Conservation (phyloP, 2,888 invertebrate species). For the Leucophenga montana region DNA sequence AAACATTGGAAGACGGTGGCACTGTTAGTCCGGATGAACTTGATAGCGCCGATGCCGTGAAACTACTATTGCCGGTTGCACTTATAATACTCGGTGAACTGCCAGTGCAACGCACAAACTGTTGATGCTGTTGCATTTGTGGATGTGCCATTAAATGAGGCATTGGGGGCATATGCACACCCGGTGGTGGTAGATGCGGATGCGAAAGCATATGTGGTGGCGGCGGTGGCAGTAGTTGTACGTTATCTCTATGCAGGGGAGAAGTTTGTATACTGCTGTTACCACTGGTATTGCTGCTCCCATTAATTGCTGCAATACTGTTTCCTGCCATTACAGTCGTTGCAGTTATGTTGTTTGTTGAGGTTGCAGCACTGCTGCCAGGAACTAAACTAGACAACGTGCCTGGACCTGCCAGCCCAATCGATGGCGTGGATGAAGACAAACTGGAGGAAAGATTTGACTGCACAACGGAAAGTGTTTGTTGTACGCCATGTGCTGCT, state of each 20-base stretch:
- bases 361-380: constrained; percentile 28
- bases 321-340: constrained; percentile 34
- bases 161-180: constrained; percentile 34
- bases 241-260: constrained; percentile 46
- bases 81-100: constrained; percentile 73
- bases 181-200: constrained; percentile 48
- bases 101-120: constrained; percentile 71
- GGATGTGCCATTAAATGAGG: constrained; percentile 53
- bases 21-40: constrained; percentile 37
- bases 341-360: constrained; percentile 37
- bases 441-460: background rate
- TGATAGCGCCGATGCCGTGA: constrained; percentile 43
- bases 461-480: constrained; percentile 13
- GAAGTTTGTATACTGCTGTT: constrained; percentile 44
- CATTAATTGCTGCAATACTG: background rate
- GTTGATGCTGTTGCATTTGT: constrained; percentile 70
- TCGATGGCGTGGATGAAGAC: background rate
- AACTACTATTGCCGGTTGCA: constrained; percentile 34
- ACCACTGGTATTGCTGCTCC: constrained; percentile 24
- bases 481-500: constrained; percentile 40
- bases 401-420: background rate
- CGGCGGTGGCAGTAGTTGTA: constrained; percentile 59
- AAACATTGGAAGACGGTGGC: constrained; percentile 33
- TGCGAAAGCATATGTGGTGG: constrained; percentile 54
- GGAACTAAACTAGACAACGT: constrained; percentile 1